These are phyloP conservation scores for Anthonomus grandis DNA, from an alignment of 1,140 invertebrate genomes.

Conservation along the genomic window DNA sequence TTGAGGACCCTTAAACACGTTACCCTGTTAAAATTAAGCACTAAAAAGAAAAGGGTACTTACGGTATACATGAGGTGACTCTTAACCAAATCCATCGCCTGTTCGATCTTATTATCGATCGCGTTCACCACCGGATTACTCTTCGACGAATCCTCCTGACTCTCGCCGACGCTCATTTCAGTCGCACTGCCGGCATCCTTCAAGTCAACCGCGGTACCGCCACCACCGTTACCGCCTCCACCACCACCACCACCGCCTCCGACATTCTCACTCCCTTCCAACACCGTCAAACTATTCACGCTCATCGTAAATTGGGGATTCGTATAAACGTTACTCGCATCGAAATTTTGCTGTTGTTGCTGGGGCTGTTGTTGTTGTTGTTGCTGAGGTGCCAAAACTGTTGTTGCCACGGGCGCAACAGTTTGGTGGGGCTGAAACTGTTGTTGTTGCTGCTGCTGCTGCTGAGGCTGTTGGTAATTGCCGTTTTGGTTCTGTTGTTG, in stretches of 20 bases:
- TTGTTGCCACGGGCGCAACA: not conserved
- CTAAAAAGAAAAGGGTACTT: slow-evolving; percentile 11
- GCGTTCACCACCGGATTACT: slow-evolving; percentile 49
- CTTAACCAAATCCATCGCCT: slow-evolving; percentile 70
- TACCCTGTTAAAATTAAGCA: no score
- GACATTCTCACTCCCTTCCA: slow-evolving; percentile 33
- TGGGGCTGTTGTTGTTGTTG: slow-evolving; percentile 14
- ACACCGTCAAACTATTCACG: slow-evolving; percentile 39
- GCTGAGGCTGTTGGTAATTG: slow-evolving; percentile 2
- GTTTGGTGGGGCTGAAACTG: slow-evolving; percentile 1
- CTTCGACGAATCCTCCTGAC: slow-evolving; percentile 42
- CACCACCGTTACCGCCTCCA: no score
- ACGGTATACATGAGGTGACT: slow-evolving; percentile 70
- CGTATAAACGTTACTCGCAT: slow-evolving; percentile 40
- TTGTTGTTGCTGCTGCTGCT: slow-evolving; percentile 4
- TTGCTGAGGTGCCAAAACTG: slow-evolving; percentile 21
- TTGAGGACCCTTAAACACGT: no score
- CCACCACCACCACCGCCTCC: no score
- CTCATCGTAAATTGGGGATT: slow-evolving; percentile 43
- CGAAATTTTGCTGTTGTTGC: slow-evolving; percentile 28
- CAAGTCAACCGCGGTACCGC: slow-evolving; percentile 13
- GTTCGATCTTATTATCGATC: slow-evolving; percentile 70
- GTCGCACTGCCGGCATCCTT: slow-evolving; percentile 28
- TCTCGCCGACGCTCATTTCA: slow-evolving; percentile 32
- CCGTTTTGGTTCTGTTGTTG: slow-evolving; percentile 12